A percentile compares a stretch with the other conserved stretches of the same genome.
These are phyloP conservation scores for Chaunax sp. DNA, from an alignment of 2,797 vertebrate genomes.

Conservation along the genomic window DNA sequence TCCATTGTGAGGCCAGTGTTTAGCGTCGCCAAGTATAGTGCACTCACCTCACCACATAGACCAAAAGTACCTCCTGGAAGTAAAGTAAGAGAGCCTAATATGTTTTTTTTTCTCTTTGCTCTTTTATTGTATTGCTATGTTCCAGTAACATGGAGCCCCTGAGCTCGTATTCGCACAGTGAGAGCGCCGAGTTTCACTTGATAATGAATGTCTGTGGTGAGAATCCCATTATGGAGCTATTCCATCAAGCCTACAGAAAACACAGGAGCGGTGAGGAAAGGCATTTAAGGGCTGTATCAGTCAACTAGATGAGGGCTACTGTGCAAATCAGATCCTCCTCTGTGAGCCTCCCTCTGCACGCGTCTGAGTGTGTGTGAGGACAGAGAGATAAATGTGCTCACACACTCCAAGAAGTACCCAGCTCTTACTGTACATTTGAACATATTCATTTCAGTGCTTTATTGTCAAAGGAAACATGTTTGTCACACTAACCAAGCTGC, in stretches of 20 bases:
- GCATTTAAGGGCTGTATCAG: conserved; percentile 71
- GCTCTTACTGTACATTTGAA: conserved; percentile 3
- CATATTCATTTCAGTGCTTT: background rate
- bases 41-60: conserved; percentile 83
- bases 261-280: conserved; percentile 55
- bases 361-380: conserved; percentile 16
- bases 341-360: conserved; percentile 19
- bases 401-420: conserved; percentile 15
- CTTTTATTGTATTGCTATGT: conserved; percentile 82
- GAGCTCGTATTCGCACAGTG: conserved; percentile 70
- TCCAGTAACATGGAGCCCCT: conserved; percentile 84
- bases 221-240: conserved; percentile 83
- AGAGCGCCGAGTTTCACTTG: conserved; percentile 68
- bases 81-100: conserved; percentile 76
- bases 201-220: conserved; percentile 86
- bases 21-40: conserved; percentile 67
- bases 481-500: conserved; percentile 26
- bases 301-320: conserved; percentile 56
- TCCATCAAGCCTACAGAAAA: conserved; percentile 80
- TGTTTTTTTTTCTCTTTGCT: conserved; percentile 65
- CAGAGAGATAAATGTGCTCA: conserved; percentile 40
- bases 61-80: conserved; percentile 84
- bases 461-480: conserved; percentile 7
- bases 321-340: conserved; percentile 48
- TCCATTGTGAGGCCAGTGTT: conserved; percentile 56